phyloP scores from a whole-genome alignment of 2,888 invertebrate genomes.

The Timema podura region DNA sequence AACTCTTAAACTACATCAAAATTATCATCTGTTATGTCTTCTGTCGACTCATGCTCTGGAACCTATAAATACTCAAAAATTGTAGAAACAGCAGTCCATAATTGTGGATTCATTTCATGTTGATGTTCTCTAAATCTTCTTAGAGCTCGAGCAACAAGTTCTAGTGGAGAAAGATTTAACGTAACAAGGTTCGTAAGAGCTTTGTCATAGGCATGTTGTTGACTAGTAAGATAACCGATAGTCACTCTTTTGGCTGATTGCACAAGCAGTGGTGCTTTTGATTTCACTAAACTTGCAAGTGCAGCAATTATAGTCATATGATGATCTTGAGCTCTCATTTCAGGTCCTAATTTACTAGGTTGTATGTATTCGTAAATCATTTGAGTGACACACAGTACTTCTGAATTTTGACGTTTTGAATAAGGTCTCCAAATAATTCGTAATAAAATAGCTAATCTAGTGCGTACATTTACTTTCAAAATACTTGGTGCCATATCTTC shows the following conservation, averaged over 20 bases:
- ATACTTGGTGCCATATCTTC: conserved; percentile 19
- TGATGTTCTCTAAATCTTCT: conserved; percentile 21
- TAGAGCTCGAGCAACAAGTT: conserved; percentile 20
- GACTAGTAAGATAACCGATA: neutral
- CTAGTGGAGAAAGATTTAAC: conserved; percentile 7
- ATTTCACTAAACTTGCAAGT: neutral
- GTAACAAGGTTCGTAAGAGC: conserved; percentile 15
- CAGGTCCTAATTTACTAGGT: conserved; percentile 17
- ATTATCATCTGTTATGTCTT: conserved; percentile 16
- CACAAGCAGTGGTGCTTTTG: conserved; percentile 3
- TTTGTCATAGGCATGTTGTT: conserved; percentile 20
- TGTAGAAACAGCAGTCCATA: conserved; percentile 19
- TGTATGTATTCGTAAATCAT: conserved; percentile 16
- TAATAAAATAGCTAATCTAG: conserved; percentile 16
- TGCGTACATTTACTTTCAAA: neutral
- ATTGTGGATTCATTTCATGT: conserved; percentile 14
- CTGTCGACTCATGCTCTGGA: conserved; percentile 18
- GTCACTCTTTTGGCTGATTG: conserved; percentile 4
- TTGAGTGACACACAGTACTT: conserved; percentile 9
- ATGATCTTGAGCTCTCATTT: conserved; percentile 18
- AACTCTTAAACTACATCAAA: conserved; percentile 22
- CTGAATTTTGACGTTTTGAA: conserved; percentile 6
- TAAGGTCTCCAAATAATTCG: conserved; percentile 21
- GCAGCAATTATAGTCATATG: conserved; percentile 17
- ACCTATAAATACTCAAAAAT: conserved; percentile 19